phyloP scores from a whole-genome alignment of 2,113 vertebrate genomes.

The Corynorhinus townsendii region DNA sequence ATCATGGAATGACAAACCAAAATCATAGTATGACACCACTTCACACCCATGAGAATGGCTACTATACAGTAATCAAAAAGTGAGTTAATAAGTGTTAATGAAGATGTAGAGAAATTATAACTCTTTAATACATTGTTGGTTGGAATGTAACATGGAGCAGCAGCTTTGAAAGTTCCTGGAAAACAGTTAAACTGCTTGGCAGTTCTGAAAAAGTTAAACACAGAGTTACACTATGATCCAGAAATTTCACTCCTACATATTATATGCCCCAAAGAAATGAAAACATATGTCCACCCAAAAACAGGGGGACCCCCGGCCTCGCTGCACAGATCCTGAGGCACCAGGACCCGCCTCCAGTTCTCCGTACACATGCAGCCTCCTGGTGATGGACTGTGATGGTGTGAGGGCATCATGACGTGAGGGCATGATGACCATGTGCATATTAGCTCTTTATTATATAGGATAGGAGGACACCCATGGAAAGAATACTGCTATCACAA shows the following conservation, averaged over 20 bases:
- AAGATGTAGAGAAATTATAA: neutral
- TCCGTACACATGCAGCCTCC: too few relatives aligned
- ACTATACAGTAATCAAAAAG: neutral
- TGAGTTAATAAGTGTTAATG: neutral
- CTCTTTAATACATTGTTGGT: neutral
- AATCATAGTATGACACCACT: neutral
- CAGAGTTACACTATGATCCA: neutral
- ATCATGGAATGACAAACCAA: neutral
- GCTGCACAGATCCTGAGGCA: too few relatives aligned
- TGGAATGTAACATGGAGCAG: neutral
- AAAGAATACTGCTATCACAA: neutral
- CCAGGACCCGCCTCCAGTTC: too few relatives aligned
- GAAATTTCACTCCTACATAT: neutral
- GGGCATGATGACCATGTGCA: too few relatives aligned
- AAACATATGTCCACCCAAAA: neutral
- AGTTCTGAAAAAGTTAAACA: neutral
- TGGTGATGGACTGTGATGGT: too few relatives aligned
- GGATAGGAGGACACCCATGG: neutral
- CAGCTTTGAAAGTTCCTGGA: neutral
- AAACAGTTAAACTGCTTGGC: neutral
- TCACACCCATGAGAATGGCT: neutral
- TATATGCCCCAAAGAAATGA: neutral
- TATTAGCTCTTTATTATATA: too few relatives aligned
- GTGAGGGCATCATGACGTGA: too few relatives aligned
- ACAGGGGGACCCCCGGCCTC: too few relatives aligned